Evolutionary conservation across 2,888 invertebrate genomes (phyloP).

Genomic region (Chrysolina americana): DNA sequence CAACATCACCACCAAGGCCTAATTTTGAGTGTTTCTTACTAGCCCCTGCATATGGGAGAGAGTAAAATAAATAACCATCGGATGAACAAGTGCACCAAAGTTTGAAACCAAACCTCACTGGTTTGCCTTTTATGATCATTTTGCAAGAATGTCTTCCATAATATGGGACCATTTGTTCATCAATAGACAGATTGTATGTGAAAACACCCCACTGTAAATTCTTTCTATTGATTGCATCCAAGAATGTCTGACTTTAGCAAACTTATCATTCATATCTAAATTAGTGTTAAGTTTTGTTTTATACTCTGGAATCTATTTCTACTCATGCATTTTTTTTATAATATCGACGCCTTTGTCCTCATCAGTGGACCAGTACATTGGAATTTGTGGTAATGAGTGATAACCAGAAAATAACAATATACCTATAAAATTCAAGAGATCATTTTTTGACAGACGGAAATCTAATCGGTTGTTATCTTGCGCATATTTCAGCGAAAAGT

Average conservation of each 20-base stretch:
- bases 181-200: constrained; percentile 52
- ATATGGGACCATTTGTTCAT: constrained; percentile 54
- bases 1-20: constrained; percentile 50
- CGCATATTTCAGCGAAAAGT: constrained; percentile 41
- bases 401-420: constrained; percentile 33
- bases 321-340: constrained; percentile 40
- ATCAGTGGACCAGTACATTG: constrained; percentile 40
- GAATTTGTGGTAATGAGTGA: constrained; percentile 30
- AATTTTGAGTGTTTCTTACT: constrained; percentile 42
- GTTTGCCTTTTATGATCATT: constrained; percentile 59
- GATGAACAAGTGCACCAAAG: constrained; percentile 56
- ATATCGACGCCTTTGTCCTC: constrained; percentile 19
- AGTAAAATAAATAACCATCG: constrained; percentile 54
- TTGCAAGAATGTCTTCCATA: constrained; percentile 58
- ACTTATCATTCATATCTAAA: constrained; percentile 28
- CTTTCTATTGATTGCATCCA: constrained; percentile 52
- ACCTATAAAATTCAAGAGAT: constrained; percentile 30
- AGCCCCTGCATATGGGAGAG: constrained; percentile 46
- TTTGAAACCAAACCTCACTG: constrained; percentile 58
- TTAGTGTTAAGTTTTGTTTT: constrained; percentile 29
- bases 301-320: constrained; percentile 48
- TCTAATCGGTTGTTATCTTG: constrained; percentile 35
- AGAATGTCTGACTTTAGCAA: constrained; percentile 52
- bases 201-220: constrained; percentile 51
- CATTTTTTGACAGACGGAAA: constrained; percentile 19